Percentiles rank a stretch among this genome's conserved stretches.
Conservation (phyloP, 2,797 vertebrate genomes). For the Poeciliopsis gracilis region DNA sequence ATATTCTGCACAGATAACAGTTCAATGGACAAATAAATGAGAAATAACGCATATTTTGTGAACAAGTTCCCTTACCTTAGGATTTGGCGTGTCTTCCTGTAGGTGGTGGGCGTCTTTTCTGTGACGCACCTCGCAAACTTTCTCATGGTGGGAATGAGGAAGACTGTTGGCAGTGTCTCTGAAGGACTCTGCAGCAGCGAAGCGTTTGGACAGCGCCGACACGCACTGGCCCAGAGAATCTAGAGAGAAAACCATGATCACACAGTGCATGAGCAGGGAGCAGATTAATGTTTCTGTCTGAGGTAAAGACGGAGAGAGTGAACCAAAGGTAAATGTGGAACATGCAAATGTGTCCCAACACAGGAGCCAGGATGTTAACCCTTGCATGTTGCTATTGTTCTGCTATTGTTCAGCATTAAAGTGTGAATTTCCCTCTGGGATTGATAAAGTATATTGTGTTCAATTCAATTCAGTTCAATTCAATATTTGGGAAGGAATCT, state of each 20-base stretch:
- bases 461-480: neutral
- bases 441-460: no score
- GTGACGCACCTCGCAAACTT: conserved; percentile 79
- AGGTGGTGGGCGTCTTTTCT: conserved; percentile 75
- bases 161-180: conserved; percentile 72
- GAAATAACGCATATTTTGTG: conserved; percentile 2
- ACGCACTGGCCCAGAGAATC: conserved; percentile 83
- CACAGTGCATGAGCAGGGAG: conserved; percentile 23
- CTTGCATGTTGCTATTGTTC: neutral
- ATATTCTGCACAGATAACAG: neutral
- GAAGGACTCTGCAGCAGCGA: conserved; percentile 76
- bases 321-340: conserved; percentile 35
- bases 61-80: conserved; percentile 66
- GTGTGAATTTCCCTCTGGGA: no score
- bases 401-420: neutral
- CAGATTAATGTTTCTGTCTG: conserved; percentile 13
- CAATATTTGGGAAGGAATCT: neutral
- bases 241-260: conserved; percentile 62
- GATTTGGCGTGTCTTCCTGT: conserved; percentile 74
- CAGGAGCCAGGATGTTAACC: conserved; percentile 44
- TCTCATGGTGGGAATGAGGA: conserved; percentile 77
- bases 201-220: conserved; percentile 80
- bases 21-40: conserved; percentile 8
- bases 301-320: conserved; percentile 16
- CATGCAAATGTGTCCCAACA: conserved; percentile 54